Conservation (phyloP, 1,140 invertebrate species). For the Saxidomus purpurata region DNA sequence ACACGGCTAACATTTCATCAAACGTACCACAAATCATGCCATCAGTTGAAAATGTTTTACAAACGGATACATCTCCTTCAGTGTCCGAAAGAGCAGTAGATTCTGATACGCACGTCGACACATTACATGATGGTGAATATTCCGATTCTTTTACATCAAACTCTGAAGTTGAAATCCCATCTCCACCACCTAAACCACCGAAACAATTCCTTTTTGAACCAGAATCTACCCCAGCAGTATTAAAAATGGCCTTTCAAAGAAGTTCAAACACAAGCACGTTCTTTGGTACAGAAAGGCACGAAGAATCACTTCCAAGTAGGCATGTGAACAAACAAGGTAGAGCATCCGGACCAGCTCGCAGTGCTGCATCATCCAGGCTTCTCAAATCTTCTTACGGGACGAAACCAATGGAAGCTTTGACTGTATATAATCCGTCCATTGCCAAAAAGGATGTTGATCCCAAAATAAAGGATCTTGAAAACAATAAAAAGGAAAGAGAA, state of each 20-base stretch:
- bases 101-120: conserved; percentile 15
- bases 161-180: conserved; percentile 10
- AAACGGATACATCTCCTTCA: neutral
- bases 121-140: neutral
- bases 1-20: conserved; percentile 27
- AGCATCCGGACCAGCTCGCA: neutral
- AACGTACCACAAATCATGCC: conserved; percentile 24
- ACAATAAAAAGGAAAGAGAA: conserved; percentile 26
- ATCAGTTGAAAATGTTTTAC: conserved; percentile 32
- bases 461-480: conserved; percentile 37
- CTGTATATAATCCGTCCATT: conserved; percentile 28
- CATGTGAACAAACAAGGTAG: neutral
- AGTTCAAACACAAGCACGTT: neutral
- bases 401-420: neutral
- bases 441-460: conserved; percentile 11
- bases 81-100: conserved; percentile 10
- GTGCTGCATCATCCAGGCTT: neutral
- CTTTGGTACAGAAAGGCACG: neutral
- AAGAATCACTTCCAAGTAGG: neutral
- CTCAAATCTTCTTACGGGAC: conserved; percentile 50
- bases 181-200: conserved; percentile 11
- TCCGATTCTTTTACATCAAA: conserved; percentile 3
- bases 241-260: neutral
- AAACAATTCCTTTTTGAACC: conserved; percentile 33
- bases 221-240: neutral